Evolutionary conservation across 2,888 invertebrate genomes (phyloP), one percentile per base, ranked within the genome.

Genomic region (Nysson spinosus): DNA sequence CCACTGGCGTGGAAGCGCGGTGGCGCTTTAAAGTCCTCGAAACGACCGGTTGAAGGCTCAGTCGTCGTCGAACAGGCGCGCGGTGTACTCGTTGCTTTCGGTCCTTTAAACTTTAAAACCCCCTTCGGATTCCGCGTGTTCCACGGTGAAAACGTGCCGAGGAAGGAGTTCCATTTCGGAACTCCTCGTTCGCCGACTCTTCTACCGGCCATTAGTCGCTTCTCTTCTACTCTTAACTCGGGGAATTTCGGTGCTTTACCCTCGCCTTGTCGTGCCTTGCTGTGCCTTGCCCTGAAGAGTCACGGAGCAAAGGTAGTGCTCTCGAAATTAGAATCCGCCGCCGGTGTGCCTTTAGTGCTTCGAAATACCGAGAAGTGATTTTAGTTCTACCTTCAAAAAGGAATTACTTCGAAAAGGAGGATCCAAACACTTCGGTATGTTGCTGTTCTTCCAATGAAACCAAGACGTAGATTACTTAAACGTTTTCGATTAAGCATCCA

Each of bases 61-160:
- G 70, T 74, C 64, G 56, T 57, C 62, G 61, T 63, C 71, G 73
- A 66, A 71, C 64, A 54, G 51, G 62, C 65, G 69, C 49, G 44
- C 49, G 42, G 68, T 49, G 32, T 62, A 62, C 56, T 71, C 69
- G 58, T 14, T 12, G 26, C 39, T 46, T 14, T 14, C 16, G 16
- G 4, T 4, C 5, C 35, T 3, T 11, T 43, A 50, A 1, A 19
- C 50, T 11, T 14, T 47, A 47, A 1, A 35, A 14, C 35, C 20
- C 19, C 16, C 40, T 26, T 4, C 19, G 19, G 6, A 26, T n/a
- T 20, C 40, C 9, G 2, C 11, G 5, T 12, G 9, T 22, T 11
- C 6, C 22, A 16, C 28, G 7, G 1, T 24, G n/a, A 16, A 22
- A 34, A 4, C 28, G 17, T 14, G 12, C n/a, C 4, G n/a, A 1